phyloP scores from a whole-genome alignment of 2,888 invertebrate species.

The Caenorhabditis virilis region DNA sequence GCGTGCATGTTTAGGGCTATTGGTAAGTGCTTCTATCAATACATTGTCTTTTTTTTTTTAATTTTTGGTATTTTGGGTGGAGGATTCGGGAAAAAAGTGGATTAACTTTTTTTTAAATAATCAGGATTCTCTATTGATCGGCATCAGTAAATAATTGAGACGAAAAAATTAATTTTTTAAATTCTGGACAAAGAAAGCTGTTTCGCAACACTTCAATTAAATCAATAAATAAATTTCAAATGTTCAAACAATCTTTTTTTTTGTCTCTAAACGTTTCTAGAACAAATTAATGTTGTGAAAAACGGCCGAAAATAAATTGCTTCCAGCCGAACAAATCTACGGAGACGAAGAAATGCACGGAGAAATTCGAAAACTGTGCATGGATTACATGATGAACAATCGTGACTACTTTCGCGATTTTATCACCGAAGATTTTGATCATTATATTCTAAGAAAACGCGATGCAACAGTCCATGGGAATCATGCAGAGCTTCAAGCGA shows the following conservation, averaged over 20 bases:
- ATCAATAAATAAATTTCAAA: no score
- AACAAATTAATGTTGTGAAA: no score
- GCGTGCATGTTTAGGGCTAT: slow-evolving; percentile 87
- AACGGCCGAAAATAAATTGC: no score
- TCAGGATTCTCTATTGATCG: no score
- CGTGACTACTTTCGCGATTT: slow-evolving; percentile 85
- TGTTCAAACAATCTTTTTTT: no score
- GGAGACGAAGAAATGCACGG: slow-evolving; percentile 88
- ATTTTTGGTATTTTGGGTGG: neutral
- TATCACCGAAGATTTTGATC: slow-evolving; percentile 85
- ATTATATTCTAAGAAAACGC: slow-evolving; percentile 82
- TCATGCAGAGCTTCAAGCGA: slow-evolving; percentile 87
- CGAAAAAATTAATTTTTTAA: no score
- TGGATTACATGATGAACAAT: slow-evolving; percentile 88
- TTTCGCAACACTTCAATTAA: no score
- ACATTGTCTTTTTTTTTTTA: neutral
- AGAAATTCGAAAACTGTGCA: slow-evolving; percentile 81
- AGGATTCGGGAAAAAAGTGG: no score
- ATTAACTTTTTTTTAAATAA: no score
- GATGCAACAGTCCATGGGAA: slow-evolving; percentile 83
- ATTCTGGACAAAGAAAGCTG: no score
- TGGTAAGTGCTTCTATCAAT: slow-evolving; percentile 68
- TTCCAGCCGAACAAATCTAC: slow-evolving; percentile 81
- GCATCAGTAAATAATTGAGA: no score
- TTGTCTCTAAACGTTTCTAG: no score